Evolutionary conservation across 1,140 invertebrate species (phyloP).

Genomic region (Drosophila miranda): DNA sequence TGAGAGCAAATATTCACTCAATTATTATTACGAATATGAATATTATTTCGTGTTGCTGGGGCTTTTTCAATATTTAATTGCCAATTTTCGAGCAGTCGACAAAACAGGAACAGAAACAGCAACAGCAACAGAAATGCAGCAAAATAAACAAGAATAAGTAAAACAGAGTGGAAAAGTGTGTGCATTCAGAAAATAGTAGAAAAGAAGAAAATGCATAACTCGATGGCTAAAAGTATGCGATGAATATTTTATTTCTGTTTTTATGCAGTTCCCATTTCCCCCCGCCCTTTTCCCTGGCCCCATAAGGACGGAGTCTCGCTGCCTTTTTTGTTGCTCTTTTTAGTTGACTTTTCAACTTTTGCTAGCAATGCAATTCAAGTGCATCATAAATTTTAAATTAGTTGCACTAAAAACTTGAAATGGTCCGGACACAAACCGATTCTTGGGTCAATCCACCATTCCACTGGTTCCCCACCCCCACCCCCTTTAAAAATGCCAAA

Average conservation of each 20-base stretch:
- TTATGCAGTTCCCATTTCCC: conserved; percentile 61
- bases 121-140: conserved; percentile 9
- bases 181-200: too few relatives aligned
- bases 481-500: conserved; percentile 30
- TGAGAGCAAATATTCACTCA: background rate
- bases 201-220: conserved; percentile 35
- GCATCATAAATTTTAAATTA: conserved; percentile 75
- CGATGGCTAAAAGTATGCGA: conserved; percentile 60
- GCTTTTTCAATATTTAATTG: conserved; percentile 64
- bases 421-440: conserved; percentile 17
- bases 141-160: background rate
- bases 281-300: conserved; percentile 3
- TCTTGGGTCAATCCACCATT: background rate
- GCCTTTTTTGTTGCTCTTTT: conserved; percentile 29
- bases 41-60: background rate
- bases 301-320: background rate
- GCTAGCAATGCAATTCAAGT: conserved; percentile 56
- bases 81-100: conserved; percentile 29
- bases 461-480: background rate
- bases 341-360: conserved; percentile 54
- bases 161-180: background rate
- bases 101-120: background rate
- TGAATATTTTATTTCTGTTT: conserved; percentile 65
- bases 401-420: conserved; percentile 60
- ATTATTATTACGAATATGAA: conserved; percentile 19